Evolutionary conservation across 2,888 invertebrate species (phyloP).

Genomic region (Melanostoma mellinum): DNA sequence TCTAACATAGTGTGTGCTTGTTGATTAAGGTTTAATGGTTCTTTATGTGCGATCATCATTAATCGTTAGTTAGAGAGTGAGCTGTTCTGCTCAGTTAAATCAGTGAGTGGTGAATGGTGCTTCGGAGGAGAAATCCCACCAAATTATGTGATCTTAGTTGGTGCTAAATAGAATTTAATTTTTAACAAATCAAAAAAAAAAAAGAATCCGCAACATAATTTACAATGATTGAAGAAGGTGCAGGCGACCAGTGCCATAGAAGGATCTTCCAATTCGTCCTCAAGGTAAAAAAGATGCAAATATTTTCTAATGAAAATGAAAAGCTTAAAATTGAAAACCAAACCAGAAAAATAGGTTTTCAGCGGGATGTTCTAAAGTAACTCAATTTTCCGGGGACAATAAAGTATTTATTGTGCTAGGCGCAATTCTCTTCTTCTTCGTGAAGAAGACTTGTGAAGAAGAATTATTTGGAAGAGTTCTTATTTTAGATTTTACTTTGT

Average conservation of each 20-base stretch:
- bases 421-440: conserved; percentile 11
- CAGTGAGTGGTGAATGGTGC: conserved; percentile 26
- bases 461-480: conserved; percentile 13
- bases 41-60: conserved; percentile 44
- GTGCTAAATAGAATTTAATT: conserved; percentile 21
- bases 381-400: conserved; percentile 3
- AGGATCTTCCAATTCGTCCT: conserved; percentile 68
- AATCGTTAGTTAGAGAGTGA: conserved; percentile 41
- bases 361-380: neutral
- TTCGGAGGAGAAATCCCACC: conserved; percentile 33
- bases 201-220: neutral
- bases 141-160: conserved; percentile 49
- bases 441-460: conserved; percentile 10
- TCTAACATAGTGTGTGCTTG: conserved; percentile 34
- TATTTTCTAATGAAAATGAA: neutral
- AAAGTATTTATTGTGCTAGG: conserved; percentile 8
- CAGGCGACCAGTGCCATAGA: conserved; percentile 60
- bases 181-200: neutral
- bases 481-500: conserved; percentile 30
- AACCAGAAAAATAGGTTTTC: too few relatives aligned
- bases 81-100: conserved; percentile 16
- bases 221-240: conserved; percentile 59
- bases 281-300: conserved; percentile 38
- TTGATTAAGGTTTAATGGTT: conserved; percentile 69
- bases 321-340: too few relatives aligned